These are phyloP conservation scores for Columba livia DNA, from an alignment of 2,113 vertebrate species.

Conservation along the genomic window DNA sequence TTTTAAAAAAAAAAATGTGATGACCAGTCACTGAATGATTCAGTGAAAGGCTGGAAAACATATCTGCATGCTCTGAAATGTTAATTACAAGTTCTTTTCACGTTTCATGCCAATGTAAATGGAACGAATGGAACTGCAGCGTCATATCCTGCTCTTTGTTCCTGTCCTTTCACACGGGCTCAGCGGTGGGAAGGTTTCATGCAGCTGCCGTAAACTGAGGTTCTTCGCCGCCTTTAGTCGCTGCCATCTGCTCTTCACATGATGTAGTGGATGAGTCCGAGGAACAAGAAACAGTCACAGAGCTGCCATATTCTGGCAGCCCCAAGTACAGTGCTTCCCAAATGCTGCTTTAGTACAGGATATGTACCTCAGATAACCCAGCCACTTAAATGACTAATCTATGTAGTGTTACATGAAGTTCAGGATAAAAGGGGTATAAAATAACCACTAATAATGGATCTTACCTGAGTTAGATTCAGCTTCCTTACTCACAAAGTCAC, in stretches of 20 bases:
- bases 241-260: not conserved
- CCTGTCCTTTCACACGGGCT: not conserved
- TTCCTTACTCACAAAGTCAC: not conserved
- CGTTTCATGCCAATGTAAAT: not conserved
- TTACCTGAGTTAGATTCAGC: not conserved
- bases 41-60: not conserved
- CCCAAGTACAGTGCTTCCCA: not conserved
- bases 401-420: not conserved
- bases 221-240: not conserved
- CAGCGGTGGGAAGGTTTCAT: slow-evolving; percentile 19
- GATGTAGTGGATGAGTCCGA: not conserved
- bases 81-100: slow-evolving; percentile 1
- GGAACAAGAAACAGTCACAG: not conserved
- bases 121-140: slow-evolving; percentile 36
- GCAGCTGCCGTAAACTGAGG: slow-evolving; percentile 12
- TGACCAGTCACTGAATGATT: not conserved
- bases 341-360: not conserved
- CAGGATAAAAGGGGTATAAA: not conserved
- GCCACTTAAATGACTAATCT: not conserved
- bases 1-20: not conserved
- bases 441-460: not conserved
- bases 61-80: slow-evolving; percentile 7
- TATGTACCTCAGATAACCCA: not conserved
- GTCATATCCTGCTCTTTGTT: slow-evolving; percentile 59
- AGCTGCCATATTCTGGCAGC: not conserved